phyloP scores from a whole-genome alignment of 2,113 vertebrate genomes.

The Uria aalge region DNA sequence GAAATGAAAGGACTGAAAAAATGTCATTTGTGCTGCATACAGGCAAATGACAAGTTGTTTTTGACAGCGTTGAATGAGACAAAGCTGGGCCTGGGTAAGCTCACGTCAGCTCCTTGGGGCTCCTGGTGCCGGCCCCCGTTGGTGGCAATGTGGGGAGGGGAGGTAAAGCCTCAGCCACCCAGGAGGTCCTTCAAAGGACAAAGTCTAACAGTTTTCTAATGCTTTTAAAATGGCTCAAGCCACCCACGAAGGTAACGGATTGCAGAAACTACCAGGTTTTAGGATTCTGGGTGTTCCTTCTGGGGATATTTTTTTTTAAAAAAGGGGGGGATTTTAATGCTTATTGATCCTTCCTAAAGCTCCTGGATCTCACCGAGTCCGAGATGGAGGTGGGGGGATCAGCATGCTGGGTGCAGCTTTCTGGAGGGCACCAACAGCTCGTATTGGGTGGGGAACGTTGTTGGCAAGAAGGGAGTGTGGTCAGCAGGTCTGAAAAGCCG shows the following conservation, averaged over 20 bases:
- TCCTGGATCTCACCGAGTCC: accelerated
- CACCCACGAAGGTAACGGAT: neutral
- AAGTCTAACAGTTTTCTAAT: neutral
- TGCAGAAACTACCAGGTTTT: neutral
- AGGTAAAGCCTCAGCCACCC: neutral
- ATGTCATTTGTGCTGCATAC: neutral
- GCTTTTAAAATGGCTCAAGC: neutral
- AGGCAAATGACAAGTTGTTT: neutral
- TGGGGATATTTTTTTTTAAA: no score
- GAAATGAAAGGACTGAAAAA: neutral
- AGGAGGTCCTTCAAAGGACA: neutral
- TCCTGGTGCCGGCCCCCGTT: neutral
- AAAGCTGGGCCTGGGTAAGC: neutral
- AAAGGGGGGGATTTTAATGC: neutral
- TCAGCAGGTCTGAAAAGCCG: neutral
- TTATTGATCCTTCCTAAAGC: neutral
- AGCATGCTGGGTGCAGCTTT: neutral
- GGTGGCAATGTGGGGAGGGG: neutral
- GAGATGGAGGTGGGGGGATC: neutral
- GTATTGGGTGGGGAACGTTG: neutral
- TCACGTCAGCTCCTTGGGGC: neutral
- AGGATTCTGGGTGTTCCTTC: neutral
- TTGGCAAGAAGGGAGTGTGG: neutral
- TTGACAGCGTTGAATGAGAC: neutral
- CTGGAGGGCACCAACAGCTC: accelerated